Conservation (phyloP, 2,113 vertebrate genomes). For the Dicrurus megarhynchus region DNA sequence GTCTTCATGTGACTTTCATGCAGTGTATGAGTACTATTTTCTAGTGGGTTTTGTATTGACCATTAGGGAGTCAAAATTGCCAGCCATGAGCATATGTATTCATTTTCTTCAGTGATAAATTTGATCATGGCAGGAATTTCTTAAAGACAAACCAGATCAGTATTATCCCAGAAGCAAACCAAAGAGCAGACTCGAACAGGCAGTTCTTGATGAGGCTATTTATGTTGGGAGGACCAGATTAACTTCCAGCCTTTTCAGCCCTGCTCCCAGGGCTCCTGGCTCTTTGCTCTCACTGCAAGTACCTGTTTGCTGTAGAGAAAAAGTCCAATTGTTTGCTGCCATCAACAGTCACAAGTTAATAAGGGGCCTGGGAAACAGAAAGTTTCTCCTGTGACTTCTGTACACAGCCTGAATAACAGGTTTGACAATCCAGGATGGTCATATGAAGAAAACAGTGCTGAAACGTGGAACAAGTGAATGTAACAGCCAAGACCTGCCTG, state of each 20-base stretch:
- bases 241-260: not conserved
- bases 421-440: not conserved
- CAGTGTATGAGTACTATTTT: fast-evolving
- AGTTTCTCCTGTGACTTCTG: not conserved
- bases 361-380: not conserved
- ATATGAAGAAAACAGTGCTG: not conserved
- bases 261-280: not conserved
- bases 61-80: not conserved
- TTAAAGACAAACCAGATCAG: not conserved
- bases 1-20: not conserved
- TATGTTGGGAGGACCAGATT: not conserved
- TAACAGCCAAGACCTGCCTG: not conserved
- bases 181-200: not conserved
- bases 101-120: not conserved
- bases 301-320: not conserved
- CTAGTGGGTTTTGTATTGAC: not conserved
- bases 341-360: not conserved
- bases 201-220: not conserved
- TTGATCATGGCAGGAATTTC: not conserved
- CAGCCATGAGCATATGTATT: not conserved
- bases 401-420: not conserved
- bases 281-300: not conserved
- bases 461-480: fast-evolving
- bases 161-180: not conserved
- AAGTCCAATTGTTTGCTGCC: not conserved